Conservation (phyloP, 2,888 invertebrate genomes). For the Cheilosia variabilis region DNA sequence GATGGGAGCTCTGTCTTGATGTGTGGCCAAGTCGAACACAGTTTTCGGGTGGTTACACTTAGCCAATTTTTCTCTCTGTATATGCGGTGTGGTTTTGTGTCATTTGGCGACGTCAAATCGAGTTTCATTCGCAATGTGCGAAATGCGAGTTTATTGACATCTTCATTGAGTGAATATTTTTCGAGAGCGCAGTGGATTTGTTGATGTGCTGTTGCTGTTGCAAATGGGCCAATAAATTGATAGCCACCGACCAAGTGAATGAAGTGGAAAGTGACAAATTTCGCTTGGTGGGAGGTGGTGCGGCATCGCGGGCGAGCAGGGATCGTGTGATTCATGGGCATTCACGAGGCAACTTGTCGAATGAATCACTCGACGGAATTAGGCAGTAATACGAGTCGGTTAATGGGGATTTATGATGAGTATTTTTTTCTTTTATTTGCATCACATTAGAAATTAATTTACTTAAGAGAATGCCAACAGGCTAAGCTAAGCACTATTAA, state of each 20-base stretch:
- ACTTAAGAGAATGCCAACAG: too few relatives aligned
- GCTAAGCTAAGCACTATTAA: too few relatives aligned
- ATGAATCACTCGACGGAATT: constrained; percentile 46
- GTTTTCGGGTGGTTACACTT: constrained; percentile 34
- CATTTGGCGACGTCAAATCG: constrained; percentile 10
- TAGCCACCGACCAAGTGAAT: not conserved
- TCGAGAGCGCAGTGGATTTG: constrained; percentile 29
- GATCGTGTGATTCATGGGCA: constrained; percentile 55
- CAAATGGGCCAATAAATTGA: constrained; percentile 61
- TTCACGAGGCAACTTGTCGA: constrained; percentile 27
- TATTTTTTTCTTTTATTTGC: not conserved
- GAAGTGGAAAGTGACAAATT: constrained; percentile 22
- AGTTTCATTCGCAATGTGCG: constrained; percentile 21
- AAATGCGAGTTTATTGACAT: constrained; percentile 57
- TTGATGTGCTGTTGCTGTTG: constrained; percentile 20
- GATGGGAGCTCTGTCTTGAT: constrained; percentile 52
- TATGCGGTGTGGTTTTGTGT: not conserved
- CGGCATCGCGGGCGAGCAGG: constrained; percentile 4
- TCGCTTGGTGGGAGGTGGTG: not conserved
- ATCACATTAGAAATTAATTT: too few relatives aligned
- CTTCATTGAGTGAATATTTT: constrained; percentile 47
- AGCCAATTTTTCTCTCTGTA: constrained; percentile 30
- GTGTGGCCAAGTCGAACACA: constrained; percentile 59
- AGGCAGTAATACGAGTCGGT: constrained; percentile 17
- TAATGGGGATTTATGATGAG: constrained; percentile 9